Evolutionary conservation across 2,888 invertebrate genomes (phyloP).

Genomic region (Glyphotaelius pellucidus): DNA sequence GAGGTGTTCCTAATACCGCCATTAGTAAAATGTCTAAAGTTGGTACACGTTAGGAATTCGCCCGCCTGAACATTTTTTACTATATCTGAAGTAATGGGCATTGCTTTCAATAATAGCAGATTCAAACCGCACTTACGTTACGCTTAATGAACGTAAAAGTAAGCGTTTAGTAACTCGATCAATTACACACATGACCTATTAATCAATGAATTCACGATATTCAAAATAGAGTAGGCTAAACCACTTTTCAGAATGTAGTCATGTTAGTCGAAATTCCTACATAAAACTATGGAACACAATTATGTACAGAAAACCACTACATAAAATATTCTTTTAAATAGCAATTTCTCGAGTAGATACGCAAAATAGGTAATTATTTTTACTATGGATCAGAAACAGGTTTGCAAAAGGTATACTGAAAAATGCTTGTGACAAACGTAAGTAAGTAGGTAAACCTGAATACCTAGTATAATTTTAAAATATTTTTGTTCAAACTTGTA

Average conservation of each 20-base stretch:
- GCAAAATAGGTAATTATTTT: not conserved
- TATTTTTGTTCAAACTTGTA: not conserved
- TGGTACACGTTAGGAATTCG: not conserved
- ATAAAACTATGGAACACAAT: not conserved
- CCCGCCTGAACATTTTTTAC: not conserved
- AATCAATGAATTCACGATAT: not conserved
- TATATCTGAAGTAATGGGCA: not conserved
- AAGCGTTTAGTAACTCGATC: not conserved
- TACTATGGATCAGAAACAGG: not conserved
- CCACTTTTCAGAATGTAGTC: not conserved
- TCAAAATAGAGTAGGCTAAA: not conserved
- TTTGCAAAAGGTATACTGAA: not conserved
- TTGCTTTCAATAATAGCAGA: not conserved
- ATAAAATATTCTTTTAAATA: not conserved
- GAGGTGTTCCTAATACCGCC: constrained; percentile 22
- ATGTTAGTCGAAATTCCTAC: not conserved
- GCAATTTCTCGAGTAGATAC: not conserved
- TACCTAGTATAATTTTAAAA: not conserved
- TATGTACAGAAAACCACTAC: not conserved
- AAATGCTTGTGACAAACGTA: not conserved
- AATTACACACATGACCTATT: not conserved
- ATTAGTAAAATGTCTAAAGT: constrained; percentile 5
- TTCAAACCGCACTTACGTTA: not conserved
- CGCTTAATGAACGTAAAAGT: not conserved
- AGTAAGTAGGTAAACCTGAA: not conserved